Evolutionary conservation across 2,888 invertebrate genomes (phyloP), one percentile per base, ranked within the genome.

Genomic region (Lasiommata megera): DNA sequence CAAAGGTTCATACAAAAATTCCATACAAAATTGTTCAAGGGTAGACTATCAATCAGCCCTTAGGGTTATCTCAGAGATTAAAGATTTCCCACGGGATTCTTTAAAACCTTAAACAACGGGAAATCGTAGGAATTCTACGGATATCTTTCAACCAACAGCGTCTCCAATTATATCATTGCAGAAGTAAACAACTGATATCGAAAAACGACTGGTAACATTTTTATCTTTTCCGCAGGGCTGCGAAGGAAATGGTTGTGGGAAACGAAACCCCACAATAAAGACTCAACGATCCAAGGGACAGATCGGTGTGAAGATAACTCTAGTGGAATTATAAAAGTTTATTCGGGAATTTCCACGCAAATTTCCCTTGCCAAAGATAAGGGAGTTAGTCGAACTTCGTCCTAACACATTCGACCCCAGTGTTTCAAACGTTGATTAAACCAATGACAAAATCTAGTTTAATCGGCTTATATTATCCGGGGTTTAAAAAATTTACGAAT

Each of bases 221-320:
- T 86, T 85, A 85, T 86, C 85, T 80, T 63, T 70, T 77, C 81
- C 82, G 75, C 79, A 81, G 79, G 80, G 72, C 77, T 73, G 76
- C 75, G 82, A 77, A 81, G 82, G 79, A 82, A 79, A 82, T 77
- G 76, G 82, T 86, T 85, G 74, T 62, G 65, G 73, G 73, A 80
- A 83, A 84, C 85, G 85, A 84, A 84, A 79, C 79, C 63, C 63
- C 67, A 62, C 58, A 67, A 74, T 79, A 80, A 80, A 76, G 78
- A 73, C 66, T 64, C 65, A 64, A 73, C 70, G 78, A 81, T 81
- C 47, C 37, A 41, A 60, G 58, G 58, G 58, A 56, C 48, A 43
- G 62, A 64, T 66, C 79, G 80, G 76, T 71, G 65, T 48, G 14
- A 29, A 69, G 82, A 82, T 82, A 80, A 71, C 55, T 66, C 60